Conservation (phyloP, 2,797 vertebrate genomes). For the Chiloscyllium punctatum region DNA sequence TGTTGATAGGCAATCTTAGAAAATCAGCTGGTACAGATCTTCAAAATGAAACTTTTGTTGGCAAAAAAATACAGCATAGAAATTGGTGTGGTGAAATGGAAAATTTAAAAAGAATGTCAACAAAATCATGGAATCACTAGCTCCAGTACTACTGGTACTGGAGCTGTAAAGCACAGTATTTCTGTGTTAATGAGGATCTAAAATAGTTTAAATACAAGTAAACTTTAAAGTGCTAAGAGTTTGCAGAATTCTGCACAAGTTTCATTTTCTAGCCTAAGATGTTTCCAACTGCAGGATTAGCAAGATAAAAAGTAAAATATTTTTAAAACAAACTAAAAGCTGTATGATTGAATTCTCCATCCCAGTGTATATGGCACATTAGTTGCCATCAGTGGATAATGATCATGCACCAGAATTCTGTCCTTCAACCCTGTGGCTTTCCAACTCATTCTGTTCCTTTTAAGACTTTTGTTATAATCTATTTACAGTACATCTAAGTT, state of each 20-base stretch:
- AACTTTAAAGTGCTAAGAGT: background rate
- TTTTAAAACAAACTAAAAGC: background rate
- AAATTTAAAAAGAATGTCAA: too few relatives aligned
- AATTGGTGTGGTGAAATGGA: background rate
- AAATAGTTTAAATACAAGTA: background rate
- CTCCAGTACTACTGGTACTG: background rate
- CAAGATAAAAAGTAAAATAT: background rate
- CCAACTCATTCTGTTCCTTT: background rate
- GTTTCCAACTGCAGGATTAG: background rate
- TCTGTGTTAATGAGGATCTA: background rate
- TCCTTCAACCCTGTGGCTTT: background rate
- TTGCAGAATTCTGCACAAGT: background rate
- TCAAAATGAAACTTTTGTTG: background rate
- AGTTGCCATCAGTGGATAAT: background rate
- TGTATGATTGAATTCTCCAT: background rate
- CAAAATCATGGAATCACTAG: background rate
- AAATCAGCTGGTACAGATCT: background rate
- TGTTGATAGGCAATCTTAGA: background rate
- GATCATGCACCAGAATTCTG: background rate
- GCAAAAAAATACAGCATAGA: background rate
- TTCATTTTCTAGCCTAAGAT: background rate
- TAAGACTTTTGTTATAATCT: background rate
- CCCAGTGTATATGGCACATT: background rate
- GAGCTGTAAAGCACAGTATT: background rate
- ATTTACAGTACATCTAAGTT: background rate